Evolutionary conservation across 2,797 vertebrate species (phyloP).

Genomic region (Spondyliosoma cantharus): DNA sequence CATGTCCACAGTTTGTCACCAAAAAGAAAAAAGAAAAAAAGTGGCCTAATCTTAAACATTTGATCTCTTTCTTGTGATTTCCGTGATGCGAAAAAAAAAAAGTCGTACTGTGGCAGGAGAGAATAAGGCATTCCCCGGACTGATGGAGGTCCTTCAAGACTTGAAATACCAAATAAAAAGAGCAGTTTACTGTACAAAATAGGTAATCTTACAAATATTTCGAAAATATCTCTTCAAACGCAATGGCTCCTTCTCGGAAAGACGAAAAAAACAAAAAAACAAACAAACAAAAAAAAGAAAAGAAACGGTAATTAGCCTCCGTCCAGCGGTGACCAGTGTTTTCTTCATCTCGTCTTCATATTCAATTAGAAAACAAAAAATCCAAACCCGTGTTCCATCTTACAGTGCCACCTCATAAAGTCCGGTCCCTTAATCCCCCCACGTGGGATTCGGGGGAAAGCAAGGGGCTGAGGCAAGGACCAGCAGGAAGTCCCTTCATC

Average conservation of each 20-base stretch:
- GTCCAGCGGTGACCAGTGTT: conserved; percentile 83
- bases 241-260: conserved; percentile 84
- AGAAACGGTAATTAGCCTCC: conserved; percentile 73
- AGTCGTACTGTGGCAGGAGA: conserved; percentile 76
- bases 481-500: conserved; percentile 74
- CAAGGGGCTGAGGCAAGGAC: conserved; percentile 53
- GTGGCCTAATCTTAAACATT: conserved; percentile 53
- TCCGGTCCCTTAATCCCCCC: conserved; percentile 65
- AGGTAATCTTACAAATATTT: conserved; percentile 86
- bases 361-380: conserved; percentile 71
- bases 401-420: conserved; percentile 83
- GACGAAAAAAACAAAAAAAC: conserved; percentile 43
- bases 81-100: conserved; percentile 58
- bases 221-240: conserved; percentile 86
- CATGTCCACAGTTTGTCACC: conserved; percentile 66
- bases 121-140: conserved; percentile 86
- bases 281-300: conserved; percentile 22
- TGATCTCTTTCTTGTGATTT: conserved; percentile 49
- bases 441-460: not conserved
- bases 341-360: conserved; percentile 75
- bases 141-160: conserved; percentile 83
- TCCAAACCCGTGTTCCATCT: conserved; percentile 84
- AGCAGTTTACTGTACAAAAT: conserved; percentile 86
- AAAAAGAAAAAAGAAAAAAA: conserved; percentile 40
- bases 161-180: conserved; percentile 80